Percentiles rank a stretch among this genome's conserved stretches.
phyloP scores from a whole-genome alignment of 2,888 invertebrate species.

The Copidosoma aretas region DNA sequence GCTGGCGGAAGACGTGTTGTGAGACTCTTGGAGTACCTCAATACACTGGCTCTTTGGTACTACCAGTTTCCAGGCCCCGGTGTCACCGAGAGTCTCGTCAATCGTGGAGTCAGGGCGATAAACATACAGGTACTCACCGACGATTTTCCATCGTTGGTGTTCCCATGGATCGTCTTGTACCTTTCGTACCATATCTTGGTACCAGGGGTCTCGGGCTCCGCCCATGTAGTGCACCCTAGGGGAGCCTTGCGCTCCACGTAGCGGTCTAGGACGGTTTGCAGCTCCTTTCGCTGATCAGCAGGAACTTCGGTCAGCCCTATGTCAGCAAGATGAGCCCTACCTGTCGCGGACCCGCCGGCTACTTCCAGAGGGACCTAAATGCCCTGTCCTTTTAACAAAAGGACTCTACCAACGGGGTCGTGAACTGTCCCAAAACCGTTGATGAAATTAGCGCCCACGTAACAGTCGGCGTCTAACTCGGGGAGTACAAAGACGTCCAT shows the following conservation, averaged over 20 bases:
- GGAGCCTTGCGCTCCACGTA: too few relatives aligned
- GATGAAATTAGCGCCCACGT: constrained; percentile 1
- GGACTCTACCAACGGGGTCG: not conserved
- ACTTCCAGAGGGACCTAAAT: not conserved
- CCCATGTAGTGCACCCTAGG: too few relatives aligned
- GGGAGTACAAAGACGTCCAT: not conserved
- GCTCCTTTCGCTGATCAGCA: not conserved
- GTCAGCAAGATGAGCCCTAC: not conserved
- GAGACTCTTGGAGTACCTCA: not conserved
- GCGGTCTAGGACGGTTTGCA: not conserved
- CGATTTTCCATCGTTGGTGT: not conserved
- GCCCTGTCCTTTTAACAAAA: not conserved
- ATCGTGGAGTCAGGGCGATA: not conserved
- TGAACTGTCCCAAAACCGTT: not conserved
- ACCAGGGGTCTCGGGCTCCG: too few relatives aligned
- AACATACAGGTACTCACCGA: not conserved
- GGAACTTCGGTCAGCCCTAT: not conserved
- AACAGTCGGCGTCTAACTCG: constrained; percentile 5
- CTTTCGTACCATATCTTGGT: too few relatives aligned
- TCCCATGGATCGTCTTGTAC: not conserved
- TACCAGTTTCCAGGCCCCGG: not conserved
- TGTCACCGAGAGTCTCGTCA: not conserved
- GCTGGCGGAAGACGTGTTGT: not conserved
- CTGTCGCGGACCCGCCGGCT: not conserved
- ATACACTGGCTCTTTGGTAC: not conserved